Evolutionary conservation across 2,888 invertebrate genomes (phyloP), one percentile per base, ranked within the genome.

Genomic region (Cephalotes varians): DNA sequence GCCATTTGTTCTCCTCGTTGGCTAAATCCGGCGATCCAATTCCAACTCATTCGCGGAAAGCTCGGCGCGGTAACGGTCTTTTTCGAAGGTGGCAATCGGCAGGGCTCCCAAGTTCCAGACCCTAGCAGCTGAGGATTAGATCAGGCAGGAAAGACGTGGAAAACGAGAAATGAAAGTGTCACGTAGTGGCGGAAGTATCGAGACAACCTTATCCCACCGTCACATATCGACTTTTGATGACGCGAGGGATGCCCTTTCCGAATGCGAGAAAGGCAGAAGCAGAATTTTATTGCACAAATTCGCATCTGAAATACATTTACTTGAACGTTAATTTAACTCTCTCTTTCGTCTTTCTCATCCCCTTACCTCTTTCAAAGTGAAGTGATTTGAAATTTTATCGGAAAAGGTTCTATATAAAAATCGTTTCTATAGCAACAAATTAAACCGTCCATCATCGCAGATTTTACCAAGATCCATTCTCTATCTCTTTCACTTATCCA

Each of bases 21-120:
- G 83, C 81, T 81, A 88, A 88, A 88, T 87, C 88, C 88, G 73
- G 9, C 67, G 84, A 88, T 88, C 83, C 83, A 85, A 88, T 88
- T 82, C 82, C 79, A 25, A 49, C 73, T 69, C 82, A 51, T 74
- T 67, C 72, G 64, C 58, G 10, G 56, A 49, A 76, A 64, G 64
- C 67, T 44, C 18, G 34, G 25, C 47, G 25, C 49, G 28, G 25
- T 21, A 7, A 37, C 44, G 51, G 18, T 58, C 73, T 72, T 81
- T 72, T 74, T 37, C 81, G 73, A 84, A 76, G 74, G 74, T 80
- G 62, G 85, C 74, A 74, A 82, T 85, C 85, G 85, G 40, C 44
- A 44, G 58, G 51, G 65, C 73, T 56, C 21, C 77, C 25, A 69
- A 81, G 76, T 69, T 67, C 72, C 65, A 49, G 58, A 54, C 77